phyloP scores from a whole-genome alignment of 2,888 invertebrate species.

The Belgica antarctica region DNA sequence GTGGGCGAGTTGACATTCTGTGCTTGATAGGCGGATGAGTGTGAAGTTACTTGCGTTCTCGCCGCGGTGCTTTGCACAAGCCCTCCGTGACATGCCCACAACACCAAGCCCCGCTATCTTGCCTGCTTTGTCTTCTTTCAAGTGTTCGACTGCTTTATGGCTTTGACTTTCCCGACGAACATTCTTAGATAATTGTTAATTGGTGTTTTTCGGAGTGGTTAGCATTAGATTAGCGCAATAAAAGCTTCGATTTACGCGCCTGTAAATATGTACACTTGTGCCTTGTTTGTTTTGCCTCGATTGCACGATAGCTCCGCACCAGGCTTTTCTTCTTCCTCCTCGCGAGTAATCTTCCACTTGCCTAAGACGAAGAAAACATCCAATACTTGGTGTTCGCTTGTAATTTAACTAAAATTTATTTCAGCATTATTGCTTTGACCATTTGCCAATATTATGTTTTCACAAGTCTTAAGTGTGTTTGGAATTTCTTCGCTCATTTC shows the following conservation, averaged over 20 bases:
- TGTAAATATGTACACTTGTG: slow-evolving; percentile 5
- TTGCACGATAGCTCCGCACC: background rate
- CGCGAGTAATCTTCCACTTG: background rate
- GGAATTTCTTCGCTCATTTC: background rate
- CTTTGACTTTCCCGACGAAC: background rate
- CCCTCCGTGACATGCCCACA: slow-evolving; percentile 10
- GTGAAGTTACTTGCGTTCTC: background rate
- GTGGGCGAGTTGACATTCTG: slow-evolving; percentile 20
- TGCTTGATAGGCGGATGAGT: background rate
- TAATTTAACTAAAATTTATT: slow-evolving; percentile 33
- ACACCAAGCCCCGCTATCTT: background rate
- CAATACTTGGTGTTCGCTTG: slow-evolving; percentile 1
- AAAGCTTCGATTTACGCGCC: background rate
- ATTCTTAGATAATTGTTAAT: background rate
- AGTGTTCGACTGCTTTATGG: background rate
- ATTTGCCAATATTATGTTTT: slow-evolving; percentile 28
- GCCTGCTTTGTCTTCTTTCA: slow-evolving; percentile 17
- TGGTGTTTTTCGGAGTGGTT: background rate
- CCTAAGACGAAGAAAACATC: slow-evolving; percentile 8
- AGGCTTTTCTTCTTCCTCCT: slow-evolving; percentile 5
- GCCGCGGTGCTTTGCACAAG: background rate
- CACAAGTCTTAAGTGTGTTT: slow-evolving; percentile 10
- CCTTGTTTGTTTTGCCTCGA: slow-evolving; percentile 1
- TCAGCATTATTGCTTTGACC: slow-evolving; percentile 21
- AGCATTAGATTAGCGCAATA: slow-evolving; percentile 26